Evolutionary conservation across 2,888 invertebrate species (phyloP).

Genomic region (Elysia crispata): DNA sequence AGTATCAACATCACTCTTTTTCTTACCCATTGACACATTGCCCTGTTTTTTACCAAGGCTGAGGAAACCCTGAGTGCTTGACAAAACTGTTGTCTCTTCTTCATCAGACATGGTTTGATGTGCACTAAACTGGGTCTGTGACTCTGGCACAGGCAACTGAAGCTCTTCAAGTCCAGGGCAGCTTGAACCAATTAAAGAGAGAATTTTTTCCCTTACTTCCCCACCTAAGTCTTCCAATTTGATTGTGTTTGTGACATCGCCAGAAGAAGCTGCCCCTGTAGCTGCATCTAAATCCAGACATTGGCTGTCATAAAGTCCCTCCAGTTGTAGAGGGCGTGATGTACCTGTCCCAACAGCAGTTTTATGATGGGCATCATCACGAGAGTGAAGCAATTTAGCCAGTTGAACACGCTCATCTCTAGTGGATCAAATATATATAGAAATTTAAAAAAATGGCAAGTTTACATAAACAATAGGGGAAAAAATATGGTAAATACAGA

Average conservation of each 20-base stretch:
- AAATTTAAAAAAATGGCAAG: too few relatives aligned
- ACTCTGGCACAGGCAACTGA: background rate
- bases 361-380: slow-evolving; percentile 33
- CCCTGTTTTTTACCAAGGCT: background rate
- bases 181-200: slow-evolving; percentile 35
- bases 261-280: background rate
- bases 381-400: slow-evolving; percentile 39
- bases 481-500: too few relatives aligned
- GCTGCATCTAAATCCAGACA: background rate
- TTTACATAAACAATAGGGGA: too few relatives aligned
- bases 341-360: background rate
- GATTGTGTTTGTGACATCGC: slow-evolving; percentile 23
- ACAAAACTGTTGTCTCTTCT: background rate
- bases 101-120: background rate
- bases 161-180: background rate
- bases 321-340: slow-evolving; percentile 28
- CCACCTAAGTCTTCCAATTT: slow-evolving; percentile 41
- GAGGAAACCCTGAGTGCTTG: too few relatives aligned
- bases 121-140: background rate
- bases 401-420: slow-evolving; percentile 45
- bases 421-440: background rate
- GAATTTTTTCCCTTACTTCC: slow-evolving; percentile 32
- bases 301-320: slow-evolving; percentile 40
- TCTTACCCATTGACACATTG: background rate
- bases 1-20: background rate